These are phyloP conservation scores for Criorhina ranunculi DNA, from an alignment of 2,888 invertebrate genomes.

Conservation along the genomic window DNA sequence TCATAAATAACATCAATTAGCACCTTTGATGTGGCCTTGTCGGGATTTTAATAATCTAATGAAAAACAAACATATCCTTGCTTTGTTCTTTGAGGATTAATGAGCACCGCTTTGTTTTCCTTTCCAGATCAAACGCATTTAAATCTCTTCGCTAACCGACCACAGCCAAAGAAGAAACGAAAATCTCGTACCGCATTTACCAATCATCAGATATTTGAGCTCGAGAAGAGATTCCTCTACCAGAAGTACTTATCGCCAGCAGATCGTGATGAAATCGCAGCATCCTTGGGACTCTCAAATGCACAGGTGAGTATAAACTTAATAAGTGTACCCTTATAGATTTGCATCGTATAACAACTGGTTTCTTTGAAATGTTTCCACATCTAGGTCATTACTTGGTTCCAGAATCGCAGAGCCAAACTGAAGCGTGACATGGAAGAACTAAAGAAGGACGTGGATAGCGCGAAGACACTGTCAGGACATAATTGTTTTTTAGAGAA, in stretches of 20 bases:
- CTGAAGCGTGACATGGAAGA: constrained; percentile 99
- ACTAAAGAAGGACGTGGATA: constrained; percentile 97
- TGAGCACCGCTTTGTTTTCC: constrained; percentile 27
- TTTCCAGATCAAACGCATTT: constrained; percentile 93
- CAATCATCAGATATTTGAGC: constrained; percentile 98
- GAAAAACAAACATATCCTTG: constrained; percentile 69
- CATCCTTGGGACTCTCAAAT: constrained; percentile 96
- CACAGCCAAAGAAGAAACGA: constrained; percentile 97
- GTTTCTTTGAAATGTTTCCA: constrained; percentile 28
- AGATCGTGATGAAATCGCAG: constrained; percentile 98
- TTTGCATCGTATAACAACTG: constrained; percentile 1
- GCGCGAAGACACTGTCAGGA: constrained; percentile 93
- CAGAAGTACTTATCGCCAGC: constrained; percentile 99
- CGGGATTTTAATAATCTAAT: constrained; percentile 41
- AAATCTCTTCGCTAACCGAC: constrained; percentile 95
- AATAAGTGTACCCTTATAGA: neutral
- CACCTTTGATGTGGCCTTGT: constrained; percentile 66
- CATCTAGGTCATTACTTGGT: constrained; percentile 96
- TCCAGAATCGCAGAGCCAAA: constrained; percentile 96
- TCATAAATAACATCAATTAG: constrained; percentile 68
- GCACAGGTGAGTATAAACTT: constrained; percentile 89
- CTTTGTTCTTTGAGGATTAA: constrained; percentile 49
- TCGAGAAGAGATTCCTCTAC: constrained; percentile 98
- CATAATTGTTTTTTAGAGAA: constrained; percentile 96
- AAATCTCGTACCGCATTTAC: constrained; percentile 99